Percentiles rank a stretch among this genome's conserved stretches.
phyloP scores from a whole-genome alignment of 2,888 invertebrate genomes.

The Melolontha melolontha region DNA sequence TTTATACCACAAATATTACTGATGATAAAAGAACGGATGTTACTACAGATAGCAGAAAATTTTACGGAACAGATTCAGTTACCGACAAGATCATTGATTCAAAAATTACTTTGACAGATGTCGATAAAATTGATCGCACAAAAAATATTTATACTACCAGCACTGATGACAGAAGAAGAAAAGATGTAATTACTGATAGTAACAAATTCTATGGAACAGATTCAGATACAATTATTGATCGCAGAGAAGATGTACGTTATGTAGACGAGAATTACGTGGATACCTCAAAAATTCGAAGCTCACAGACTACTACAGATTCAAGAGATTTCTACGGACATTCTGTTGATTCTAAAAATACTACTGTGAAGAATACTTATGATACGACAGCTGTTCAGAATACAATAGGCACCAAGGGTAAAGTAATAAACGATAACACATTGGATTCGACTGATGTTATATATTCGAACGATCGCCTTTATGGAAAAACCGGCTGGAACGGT shows the following conservation, averaged over 20 bases:
- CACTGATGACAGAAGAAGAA: not conserved
- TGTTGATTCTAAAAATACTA: slow-evolving; percentile 56
- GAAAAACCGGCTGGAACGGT: slow-evolving; percentile 65
- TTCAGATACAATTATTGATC: slow-evolving; percentile 8
- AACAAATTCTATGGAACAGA: slow-evolving; percentile 17
- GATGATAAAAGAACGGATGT: slow-evolving; percentile 1
- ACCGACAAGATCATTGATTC: slow-evolving; percentile 15
- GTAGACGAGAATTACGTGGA: slow-evolving; percentile 58
- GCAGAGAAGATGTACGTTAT: slow-evolving; percentile 44
- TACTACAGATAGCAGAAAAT: slow-evolving; percentile 9
- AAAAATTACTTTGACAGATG: not conserved
- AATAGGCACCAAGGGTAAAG: slow-evolving; percentile 63
- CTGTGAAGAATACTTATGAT: slow-evolving; percentile 61
- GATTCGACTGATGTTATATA: slow-evolving; percentile 63
- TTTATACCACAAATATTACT: too few relatives aligned
- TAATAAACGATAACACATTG: slow-evolving; percentile 66
- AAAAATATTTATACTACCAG: not conserved
- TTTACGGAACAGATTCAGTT: slow-evolving; percentile 9
- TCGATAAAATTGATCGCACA: not conserved
- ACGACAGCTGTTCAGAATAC: slow-evolving; percentile 62
- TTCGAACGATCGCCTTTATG: slow-evolving; percentile 62
- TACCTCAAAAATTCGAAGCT: slow-evolving; percentile 53
- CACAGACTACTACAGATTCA: slow-evolving; percentile 56
- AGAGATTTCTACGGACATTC: slow-evolving; percentile 61
- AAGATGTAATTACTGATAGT: slow-evolving; percentile 7